Percentiles rank a stretch among this genome's conserved stretches.
phyloP scores from a whole-genome alignment of 1,140 invertebrate species.

The Drosophila sproati region DNA sequence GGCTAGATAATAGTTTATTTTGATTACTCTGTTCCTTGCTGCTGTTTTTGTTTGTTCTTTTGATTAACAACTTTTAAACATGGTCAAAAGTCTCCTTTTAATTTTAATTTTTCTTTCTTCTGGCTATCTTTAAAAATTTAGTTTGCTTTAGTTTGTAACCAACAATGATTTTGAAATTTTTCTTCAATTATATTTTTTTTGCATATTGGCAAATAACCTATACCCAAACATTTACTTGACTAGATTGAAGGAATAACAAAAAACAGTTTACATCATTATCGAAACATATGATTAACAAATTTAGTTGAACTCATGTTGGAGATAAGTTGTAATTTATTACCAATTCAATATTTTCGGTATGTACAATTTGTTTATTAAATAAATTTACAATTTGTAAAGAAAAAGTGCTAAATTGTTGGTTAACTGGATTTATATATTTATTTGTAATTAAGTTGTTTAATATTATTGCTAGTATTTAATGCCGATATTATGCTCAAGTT shows the following conservation, averaged over 20 bases:
- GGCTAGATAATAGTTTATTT: constrained; percentile 74
- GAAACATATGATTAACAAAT: constrained; percentile 30
- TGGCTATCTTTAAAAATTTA: not conserved
- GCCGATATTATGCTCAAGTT: constrained; percentile 29
- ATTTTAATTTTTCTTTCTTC: not conserved
- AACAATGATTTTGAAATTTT: constrained; percentile 8
- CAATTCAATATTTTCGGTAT: constrained; percentile 5
- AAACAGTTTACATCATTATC: constrained; percentile 70
- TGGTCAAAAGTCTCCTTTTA: constrained; percentile 21
- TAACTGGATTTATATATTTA: constrained; percentile 12
- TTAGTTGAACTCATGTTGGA: constrained; percentile 23
- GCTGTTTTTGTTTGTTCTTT: constrained; percentile 45
- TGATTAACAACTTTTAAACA: constrained; percentile 59
- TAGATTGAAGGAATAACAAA: constrained; percentile 57
- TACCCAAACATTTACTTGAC: constrained; percentile 41
- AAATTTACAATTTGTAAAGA: not conserved
- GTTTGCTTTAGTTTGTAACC: constrained; percentile 12
- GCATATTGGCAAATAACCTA: constrained; percentile 59
- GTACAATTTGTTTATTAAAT: constrained; percentile 10
- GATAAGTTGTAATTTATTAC: constrained; percentile 6
- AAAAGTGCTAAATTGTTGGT: not conserved
- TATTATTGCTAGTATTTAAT: constrained; percentile 28
- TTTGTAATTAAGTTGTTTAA: constrained; percentile 6
- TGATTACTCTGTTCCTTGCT: constrained; percentile 65
- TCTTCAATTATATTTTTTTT: constrained; percentile 38